Evolutionary conservation across 2,888 invertebrate species (phyloP), one percentile per base, ranked within the genome.

Genomic region (Polyploca ridens): DNA sequence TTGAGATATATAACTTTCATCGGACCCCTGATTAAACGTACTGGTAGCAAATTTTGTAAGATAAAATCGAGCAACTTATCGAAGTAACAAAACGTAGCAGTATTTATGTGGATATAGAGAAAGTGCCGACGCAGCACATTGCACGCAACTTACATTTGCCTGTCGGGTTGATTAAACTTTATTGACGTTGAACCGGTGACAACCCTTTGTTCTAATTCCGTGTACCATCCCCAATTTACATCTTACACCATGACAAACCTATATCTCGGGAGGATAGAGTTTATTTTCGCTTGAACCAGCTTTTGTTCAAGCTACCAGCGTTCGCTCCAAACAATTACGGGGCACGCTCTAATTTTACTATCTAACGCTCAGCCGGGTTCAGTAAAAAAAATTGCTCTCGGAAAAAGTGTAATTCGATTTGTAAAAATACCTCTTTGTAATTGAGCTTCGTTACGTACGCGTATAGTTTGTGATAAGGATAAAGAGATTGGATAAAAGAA

Each of bases 161-260:
- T 82, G 85, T 86, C 84, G 75, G 66, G 75, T 80, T 88, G 88
- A 88, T 88, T 87, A 88, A 88, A 87, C 83, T 89, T 88, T 88
- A 89, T 88, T 87, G 88, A 74, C 83, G 82, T 83, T 79, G 81
- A 78, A 81, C 79, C 81, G 81, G 84, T 85, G 86, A 88, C 87
- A 88, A 86, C 86, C 86, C 89, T 88, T 89, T 89, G 89, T 89
- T 88, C 86, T 88, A 88, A 88, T 88, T 87, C 79, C 75, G 80
- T 72, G 75, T 79, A 74, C 79, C 75, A 83, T 68, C 66, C 64
- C 82, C 75, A 78, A 65, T 73, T 78, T 69, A 33, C 14, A 58
- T 13, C 58, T 33, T 67, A 60, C 74, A 62, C 1, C 61, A 35
- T 33, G 33, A 35, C 64, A 41, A 64, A 68, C 64, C 72, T 19